Evolutionary conservation across 2,113 vertebrate species (phyloP).

Genomic region (Oncorhynchus masou): DNA sequence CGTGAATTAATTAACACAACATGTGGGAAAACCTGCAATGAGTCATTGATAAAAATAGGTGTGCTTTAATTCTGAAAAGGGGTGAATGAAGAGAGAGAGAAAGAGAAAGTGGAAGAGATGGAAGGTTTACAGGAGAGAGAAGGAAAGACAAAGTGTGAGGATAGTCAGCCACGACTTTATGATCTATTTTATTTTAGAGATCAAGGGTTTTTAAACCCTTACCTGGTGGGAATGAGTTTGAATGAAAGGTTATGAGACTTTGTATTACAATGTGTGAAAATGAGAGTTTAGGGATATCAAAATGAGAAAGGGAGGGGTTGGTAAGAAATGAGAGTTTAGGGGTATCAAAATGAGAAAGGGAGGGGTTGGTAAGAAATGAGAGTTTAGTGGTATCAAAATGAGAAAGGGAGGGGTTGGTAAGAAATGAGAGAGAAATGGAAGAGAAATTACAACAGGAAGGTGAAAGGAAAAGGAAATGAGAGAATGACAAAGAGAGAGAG

Average conservation of each 20-base stretch:
- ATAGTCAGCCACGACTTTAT: no score
- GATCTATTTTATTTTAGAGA: no score
- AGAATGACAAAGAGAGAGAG: background rate
- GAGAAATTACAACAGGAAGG: conserved; percentile 4
- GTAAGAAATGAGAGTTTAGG: background rate
- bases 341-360: background rate
- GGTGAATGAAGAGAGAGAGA: background rate
- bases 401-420: conserved; percentile 1
- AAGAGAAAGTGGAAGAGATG: background rate
- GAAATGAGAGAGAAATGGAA: background rate
- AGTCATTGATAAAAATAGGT: background rate
- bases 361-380: conserved; percentile 1
- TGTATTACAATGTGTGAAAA: no score
- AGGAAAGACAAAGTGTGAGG: background rate
- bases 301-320: background rate
- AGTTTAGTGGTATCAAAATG: no score
- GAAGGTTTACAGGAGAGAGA: background rate
- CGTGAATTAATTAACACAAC: background rate
- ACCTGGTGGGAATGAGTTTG: no score
- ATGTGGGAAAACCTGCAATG: background rate
- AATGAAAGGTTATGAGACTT: no score
- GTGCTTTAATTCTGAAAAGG: conserved; percentile 6
- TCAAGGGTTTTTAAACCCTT: background rate
- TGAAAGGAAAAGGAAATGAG: conserved; percentile 11
- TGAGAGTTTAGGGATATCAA: no score